Evolutionary conservation across 2,113 vertebrate species (phyloP), one percentile per base, ranked within the genome.

Genomic region (Chloropsis cyanopogon): DNA sequence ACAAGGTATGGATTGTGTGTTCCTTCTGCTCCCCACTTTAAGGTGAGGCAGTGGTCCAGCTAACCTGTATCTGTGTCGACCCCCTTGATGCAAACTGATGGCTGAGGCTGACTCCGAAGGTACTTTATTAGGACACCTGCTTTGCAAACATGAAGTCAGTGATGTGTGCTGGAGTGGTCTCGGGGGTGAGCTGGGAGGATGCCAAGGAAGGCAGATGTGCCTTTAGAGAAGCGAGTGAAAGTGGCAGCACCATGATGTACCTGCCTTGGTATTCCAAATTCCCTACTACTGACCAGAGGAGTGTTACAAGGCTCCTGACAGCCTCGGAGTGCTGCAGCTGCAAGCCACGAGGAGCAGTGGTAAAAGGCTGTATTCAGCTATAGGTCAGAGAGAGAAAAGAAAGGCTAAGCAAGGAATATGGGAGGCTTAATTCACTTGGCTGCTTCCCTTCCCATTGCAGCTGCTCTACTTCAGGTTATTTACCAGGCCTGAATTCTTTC

Each of bases 381-480:
- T 24, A 63, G 90, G 82, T 90, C 92, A 93, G 71, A 56, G 64
- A 88, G 64, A 90, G 86, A 96, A 88, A 90, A 88, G 69, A 56
- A 63, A 92, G 71, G 82, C 92, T 90, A 83, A 77, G 79, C 42
- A 73, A 92, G 42, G 76, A 93, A 83, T 63, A 83, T 52, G 64
- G 88, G 69, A 93, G 21, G 79, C 90, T 94, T 93, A 88, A 92
- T 95, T 97, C 86, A 83, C 72, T 93, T 86, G 90, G 63, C 85
- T 92, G 71, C 76, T 94, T 90, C 71, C 35, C 35, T 90, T 90
- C 46, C 75, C 28, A 6, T 56, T 91, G 88, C 92, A 96, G 85
- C 95, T 94, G 79, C 92, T 95, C 85, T 94, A 92, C 92, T 94
- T 92, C 92, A 93, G 79, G 86, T 96, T 95, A 88, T 97, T 97